phyloP scores from a whole-genome alignment of 2,113 vertebrate genomes.

The Tenrec ecaudatus region DNA sequence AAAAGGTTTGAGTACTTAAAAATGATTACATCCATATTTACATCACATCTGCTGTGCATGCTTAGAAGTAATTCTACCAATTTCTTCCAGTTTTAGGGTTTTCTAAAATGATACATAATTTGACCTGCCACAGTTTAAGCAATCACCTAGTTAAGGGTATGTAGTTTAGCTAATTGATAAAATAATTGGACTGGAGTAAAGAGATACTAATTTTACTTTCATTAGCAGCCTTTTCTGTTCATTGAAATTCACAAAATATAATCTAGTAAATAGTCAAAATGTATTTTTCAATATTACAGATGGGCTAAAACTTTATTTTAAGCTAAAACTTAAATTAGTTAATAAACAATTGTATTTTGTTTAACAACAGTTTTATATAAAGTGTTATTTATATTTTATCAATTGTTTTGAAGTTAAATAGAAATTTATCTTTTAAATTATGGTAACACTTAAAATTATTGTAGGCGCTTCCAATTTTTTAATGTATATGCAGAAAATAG shows the following conservation, averaged over 20 bases:
- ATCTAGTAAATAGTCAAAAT: not conserved
- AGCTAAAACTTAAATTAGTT: not conserved
- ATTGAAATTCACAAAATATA: slow-evolving; percentile 34
- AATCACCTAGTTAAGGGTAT: slow-evolving; percentile 58
- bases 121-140: slow-evolving; percentile 69
- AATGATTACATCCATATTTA: slow-evolving; percentile 81
- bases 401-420: not conserved
- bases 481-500: not conserved
- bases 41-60: slow-evolving; percentile 67
- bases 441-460: not conserved
- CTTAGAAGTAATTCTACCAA: slow-evolving; percentile 70
- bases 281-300: not conserved
- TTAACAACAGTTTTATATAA: not conserved
- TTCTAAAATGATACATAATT: slow-evolving; percentile 61
- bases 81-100: slow-evolving; percentile 58
- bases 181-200: slow-evolving; percentile 8
- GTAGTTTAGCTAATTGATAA: slow-evolving; percentile 48
- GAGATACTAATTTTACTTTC: not conserved
- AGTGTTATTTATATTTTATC: not conserved
- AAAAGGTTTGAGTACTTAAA: slow-evolving; percentile 76
- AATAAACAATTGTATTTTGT: not conserved
- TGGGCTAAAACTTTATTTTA: not conserved
- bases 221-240: not conserved
- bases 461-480: not conserved
- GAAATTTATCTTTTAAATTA: not conserved